Evolutionary conservation across 2,888 invertebrate genomes (phyloP), one percentile per base, ranked within the genome.

Genomic region (Leptothorax acervorum): DNA sequence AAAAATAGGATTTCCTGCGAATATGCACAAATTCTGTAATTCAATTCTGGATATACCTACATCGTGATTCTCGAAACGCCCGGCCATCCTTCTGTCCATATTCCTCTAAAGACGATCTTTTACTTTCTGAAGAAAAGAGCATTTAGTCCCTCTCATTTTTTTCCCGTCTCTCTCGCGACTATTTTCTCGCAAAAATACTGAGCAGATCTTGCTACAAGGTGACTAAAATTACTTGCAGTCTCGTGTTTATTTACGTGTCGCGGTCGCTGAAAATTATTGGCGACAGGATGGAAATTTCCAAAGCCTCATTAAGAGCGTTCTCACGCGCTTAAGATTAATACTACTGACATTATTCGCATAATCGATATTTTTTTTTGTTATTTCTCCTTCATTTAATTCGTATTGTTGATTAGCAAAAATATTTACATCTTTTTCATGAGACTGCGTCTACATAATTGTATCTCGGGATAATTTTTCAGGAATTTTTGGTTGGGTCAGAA

Each of bases 221-320:
- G 71, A 79, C 71, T 71, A 81, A 81, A 81, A 71, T 81, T 81
- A 71, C 39, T 60, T 70, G 79, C 48, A 35, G 75, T 65, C 51
- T 12, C 60, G 48, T 48, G 71, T 81, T 81, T 81, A 81, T 81
- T 81, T 81, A 81, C 39, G 79, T 48, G 71, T 60, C 28, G 71
- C 71, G 71, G 79, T 71, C 60, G 60, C 12, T 35, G 79, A 60
- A 70, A 57, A 70, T 81, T 81, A 81, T 81, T 81, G 71, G 79
- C 71, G 71, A 79, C 79, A 70, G 35, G 35, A 70, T 15, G 79
- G 2, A 60, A 23, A 23, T 60, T 45, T 81, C 79, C 60, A 31
- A n/a, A 71, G 60, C 12, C 23, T 81, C 51, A 60, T 79, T 60
- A 71, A 71, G 39, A 35, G 35, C 35, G n/a, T 45, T 9, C 9